Conservation (phyloP, 2,113 vertebrate genomes). For the Brevimyrus niger region DNA sequence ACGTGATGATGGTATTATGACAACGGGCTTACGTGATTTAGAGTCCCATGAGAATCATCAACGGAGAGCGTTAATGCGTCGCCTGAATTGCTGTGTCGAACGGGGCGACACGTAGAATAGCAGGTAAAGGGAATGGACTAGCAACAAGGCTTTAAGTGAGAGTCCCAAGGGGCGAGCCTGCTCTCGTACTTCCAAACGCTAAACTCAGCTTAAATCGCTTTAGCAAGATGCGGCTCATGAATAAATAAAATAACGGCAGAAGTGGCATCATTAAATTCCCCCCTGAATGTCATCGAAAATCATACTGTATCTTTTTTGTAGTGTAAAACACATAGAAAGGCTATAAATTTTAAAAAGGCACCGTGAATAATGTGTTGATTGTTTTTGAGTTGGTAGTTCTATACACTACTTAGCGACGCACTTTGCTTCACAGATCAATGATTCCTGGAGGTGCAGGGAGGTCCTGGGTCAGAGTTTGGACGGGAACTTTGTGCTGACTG, state of each 20-base stretch:
- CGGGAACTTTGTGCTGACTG: slow-evolving; percentile 6
- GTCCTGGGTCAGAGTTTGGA: not conserved
- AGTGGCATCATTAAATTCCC: not conserved
- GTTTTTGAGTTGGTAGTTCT: not conserved
- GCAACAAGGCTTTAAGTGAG: not conserved
- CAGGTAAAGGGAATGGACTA: not conserved
- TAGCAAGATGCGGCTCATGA: not conserved
- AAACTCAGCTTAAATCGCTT: not conserved
- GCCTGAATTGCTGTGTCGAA: not conserved
- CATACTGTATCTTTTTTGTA: not conserved
- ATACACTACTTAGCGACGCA: not conserved
- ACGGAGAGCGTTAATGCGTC: not conserved
- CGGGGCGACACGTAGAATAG: not conserved
- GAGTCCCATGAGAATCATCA: not conserved
- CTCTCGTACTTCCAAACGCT: not conserved
- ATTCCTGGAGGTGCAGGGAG: not conserved
- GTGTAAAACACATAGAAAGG: not conserved
- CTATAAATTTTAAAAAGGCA: not conserved
- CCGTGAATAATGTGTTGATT: not conserved
- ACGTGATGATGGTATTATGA: not conserved
- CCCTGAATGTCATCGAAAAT: not conserved
- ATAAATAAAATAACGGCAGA: not conserved
- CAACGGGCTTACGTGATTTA: no score
- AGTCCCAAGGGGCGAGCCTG: not conserved
- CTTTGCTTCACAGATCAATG: slow-evolving; percentile 1